Percentiles rank a stretch among this genome's conserved stretches.
Conservation (phyloP, 2,888 invertebrate genomes). For the Dryobotodes eremita region DNA sequence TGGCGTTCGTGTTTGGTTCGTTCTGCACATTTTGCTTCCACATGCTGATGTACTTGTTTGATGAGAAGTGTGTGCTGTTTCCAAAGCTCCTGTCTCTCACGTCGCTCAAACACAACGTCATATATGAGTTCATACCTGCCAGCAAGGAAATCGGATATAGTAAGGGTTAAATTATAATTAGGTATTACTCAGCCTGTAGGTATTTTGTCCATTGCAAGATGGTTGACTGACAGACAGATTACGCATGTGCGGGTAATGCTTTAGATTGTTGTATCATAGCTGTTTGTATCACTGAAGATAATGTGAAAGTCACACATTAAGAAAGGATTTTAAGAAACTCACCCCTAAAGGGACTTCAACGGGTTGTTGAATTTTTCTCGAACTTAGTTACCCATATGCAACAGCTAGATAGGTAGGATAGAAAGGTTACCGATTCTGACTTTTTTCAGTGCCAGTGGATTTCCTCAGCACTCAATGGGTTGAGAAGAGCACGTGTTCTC, state of each 20-base stretch:
- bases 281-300: slow-evolving; percentile 4
- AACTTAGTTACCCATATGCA: neutral
- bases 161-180: slow-evolving; percentile 59
- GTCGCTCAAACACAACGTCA: slow-evolving; percentile 75
- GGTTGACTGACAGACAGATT: neutral
- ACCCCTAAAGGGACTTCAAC: neutral
- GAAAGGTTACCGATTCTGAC: neutral
- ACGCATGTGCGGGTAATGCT: neutral
- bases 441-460: slow-evolving; percentile 79
- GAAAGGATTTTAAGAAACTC: neutral
- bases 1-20: slow-evolving; percentile 87
- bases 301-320: neutral
- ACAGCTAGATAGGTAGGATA: neutral
- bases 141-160: slow-evolving; percentile 73
- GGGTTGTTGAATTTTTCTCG: neutral
- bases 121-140: slow-evolving; percentile 81
- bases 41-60: slow-evolving; percentile 87
- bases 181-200: neutral
- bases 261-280: neutral
- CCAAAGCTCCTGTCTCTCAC: slow-evolving; percentile 83
- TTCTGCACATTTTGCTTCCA: slow-evolving; percentile 88
- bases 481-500: slow-evolving; percentile 84
- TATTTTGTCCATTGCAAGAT: neutral
- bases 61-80: slow-evolving; percentile 86
- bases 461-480: slow-evolving; percentile 86